These are phyloP conservation scores for Melieria omissa DNA, from an alignment of 2,888 invertebrate species.

Conservation along the genomic window DNA sequence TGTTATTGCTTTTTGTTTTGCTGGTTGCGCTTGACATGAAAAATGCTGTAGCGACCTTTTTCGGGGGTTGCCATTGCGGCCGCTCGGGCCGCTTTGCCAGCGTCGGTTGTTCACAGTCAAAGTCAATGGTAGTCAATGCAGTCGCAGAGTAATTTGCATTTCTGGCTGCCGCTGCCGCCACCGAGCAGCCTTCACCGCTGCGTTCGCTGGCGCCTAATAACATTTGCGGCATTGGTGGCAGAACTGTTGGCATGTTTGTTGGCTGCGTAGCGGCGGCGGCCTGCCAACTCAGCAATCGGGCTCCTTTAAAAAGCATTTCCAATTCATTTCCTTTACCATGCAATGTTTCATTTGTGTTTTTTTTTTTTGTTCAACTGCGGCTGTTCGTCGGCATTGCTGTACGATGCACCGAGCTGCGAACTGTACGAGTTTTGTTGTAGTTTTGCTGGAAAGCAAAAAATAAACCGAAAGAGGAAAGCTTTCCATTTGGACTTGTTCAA, in stretches of 20 bases:
- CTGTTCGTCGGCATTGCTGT: too few relatives aligned
- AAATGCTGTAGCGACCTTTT: neutral
- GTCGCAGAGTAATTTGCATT: constrained; percentile 12
- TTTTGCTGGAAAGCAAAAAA: too few relatives aligned
- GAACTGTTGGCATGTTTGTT: neutral
- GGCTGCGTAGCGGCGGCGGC: neutral
- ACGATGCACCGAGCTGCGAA: too few relatives aligned
- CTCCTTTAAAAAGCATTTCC: constrained; percentile 1
- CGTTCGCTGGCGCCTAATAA: too few relatives aligned
- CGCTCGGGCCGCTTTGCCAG: neutral
- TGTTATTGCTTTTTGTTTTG: neutral
- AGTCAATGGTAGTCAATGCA: constrained; percentile 15
- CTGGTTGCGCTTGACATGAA: neutral
- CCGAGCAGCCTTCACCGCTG: too few relatives aligned
- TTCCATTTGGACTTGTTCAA: too few relatives aligned
- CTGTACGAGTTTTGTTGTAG: too few relatives aligned
- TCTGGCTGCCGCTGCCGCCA: neutral
- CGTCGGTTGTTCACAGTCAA: constrained; percentile 3
- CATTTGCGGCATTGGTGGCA: neutral
- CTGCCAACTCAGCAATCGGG: neutral
- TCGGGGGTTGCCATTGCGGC: too few relatives aligned
- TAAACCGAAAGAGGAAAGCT: too few relatives aligned
- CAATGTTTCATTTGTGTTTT: neutral
- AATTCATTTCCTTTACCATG: neutral
- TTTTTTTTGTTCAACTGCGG: too few relatives aligned